Evolutionary conservation across 2,113 vertebrate genomes (phyloP).

Genomic region (Motacilla alba): DNA sequence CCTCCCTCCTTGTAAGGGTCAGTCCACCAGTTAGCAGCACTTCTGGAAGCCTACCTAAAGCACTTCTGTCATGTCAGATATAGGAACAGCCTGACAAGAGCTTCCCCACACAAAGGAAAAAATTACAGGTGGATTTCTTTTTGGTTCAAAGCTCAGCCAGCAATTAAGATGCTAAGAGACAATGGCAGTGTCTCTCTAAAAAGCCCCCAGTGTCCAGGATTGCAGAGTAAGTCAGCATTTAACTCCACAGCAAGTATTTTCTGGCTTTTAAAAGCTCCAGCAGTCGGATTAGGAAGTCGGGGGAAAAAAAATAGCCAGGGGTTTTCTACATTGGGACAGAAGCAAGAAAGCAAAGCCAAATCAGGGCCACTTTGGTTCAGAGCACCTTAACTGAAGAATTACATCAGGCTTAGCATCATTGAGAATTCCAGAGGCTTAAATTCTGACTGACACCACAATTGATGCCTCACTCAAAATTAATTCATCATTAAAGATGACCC

Average conservation of each 20-base stretch:
- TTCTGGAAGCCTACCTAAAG: neutral
- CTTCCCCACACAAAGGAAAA: neutral
- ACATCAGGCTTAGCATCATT: neutral
- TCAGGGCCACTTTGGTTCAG: neutral
- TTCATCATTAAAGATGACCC: neutral
- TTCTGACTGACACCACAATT: neutral
- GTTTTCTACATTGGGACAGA: neutral
- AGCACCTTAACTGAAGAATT: neutral
- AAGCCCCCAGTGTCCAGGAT: neutral
- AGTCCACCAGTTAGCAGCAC: neutral
- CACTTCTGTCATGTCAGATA: neutral
- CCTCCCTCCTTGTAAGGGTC: neutral
- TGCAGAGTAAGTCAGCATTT: neutral
- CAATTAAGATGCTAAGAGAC: neutral
- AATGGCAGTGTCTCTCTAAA: neutral
- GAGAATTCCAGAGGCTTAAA: neutral
- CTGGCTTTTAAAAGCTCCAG: neutral
- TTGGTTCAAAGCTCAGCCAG: neutral
- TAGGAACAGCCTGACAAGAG: neutral
- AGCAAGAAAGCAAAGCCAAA: neutral
- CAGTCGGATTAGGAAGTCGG: neutral
- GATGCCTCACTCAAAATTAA: neutral
- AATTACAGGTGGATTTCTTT: fast-evolving
- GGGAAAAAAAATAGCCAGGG: fast-evolving
- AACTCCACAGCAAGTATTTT: neutral